Conservation (phyloP, 2,113 vertebrate species). For the Siphamia tubifer region DNA sequence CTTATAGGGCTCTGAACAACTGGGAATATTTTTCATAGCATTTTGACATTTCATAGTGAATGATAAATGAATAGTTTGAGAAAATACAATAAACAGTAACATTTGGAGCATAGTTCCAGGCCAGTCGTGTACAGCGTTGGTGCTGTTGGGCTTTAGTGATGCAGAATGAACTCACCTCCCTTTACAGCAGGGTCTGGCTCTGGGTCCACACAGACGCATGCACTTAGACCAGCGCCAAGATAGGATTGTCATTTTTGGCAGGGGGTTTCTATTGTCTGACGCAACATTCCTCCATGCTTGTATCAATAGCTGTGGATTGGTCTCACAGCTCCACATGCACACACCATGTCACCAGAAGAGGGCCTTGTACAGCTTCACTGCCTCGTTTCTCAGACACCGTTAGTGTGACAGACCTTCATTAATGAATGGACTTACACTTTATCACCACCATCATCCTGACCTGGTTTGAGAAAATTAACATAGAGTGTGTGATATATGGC, state of each 20-base stretch:
- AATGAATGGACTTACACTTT: too few relatives aligned
- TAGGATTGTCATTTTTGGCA: conserved; percentile 45
- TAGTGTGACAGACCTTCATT: too few relatives aligned
- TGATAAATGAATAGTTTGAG: too few relatives aligned
- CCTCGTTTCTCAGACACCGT: neutral
- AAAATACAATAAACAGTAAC: too few relatives aligned
- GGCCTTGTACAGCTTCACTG: conserved; percentile 8
- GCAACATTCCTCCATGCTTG: conserved; percentile 48
- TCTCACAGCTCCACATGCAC: neutral
- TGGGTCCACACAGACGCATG: conserved; percentile 9
- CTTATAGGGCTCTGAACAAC: too few relatives aligned
- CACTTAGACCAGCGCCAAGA: conserved; percentile 13
- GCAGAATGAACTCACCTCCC: conserved; percentile 3
- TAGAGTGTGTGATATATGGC: neutral
- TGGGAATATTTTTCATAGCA: too few relatives aligned
- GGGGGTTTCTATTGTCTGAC: conserved; percentile 30
- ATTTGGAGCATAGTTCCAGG: too few relatives aligned
- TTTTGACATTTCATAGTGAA: too few relatives aligned
- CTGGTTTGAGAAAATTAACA: too few relatives aligned
- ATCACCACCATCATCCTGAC: neutral
- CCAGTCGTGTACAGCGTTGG: neutral
- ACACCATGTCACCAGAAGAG: conserved; percentile 18
- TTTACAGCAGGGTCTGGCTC: neutral
- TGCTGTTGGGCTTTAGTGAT: neutral
- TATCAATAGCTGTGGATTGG: conserved; percentile 34